Percentiles rank a stretch among this genome's conserved stretches.
phyloP scores from a whole-genome alignment of 2,797 vertebrate genomes.

The Hyperoplus immaculatus region DNA sequence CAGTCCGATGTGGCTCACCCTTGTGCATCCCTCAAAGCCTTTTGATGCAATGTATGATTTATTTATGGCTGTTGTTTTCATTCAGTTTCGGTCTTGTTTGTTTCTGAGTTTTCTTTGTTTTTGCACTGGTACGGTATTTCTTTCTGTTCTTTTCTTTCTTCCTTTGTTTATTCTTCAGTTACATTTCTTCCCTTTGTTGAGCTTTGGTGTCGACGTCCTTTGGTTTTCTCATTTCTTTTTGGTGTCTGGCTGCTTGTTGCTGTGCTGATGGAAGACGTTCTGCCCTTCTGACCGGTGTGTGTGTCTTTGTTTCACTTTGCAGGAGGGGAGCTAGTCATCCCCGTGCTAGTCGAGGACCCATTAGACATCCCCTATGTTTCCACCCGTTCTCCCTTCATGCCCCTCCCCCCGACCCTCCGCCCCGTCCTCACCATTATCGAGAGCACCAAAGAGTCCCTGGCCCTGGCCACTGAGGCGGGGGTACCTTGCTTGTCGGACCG shows the following conservation, averaged over 20 bases:
- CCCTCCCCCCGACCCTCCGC: conserved; percentile 95
- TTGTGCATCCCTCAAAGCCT: conserved; percentile 85
- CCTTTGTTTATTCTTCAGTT: conserved; percentile 61
- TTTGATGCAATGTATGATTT: conserved; percentile 84
- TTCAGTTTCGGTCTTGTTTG: conserved; percentile 83
- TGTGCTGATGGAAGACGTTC: conserved; percentile 32
- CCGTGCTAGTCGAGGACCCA: conserved; percentile 98
- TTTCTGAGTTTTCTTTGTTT: conserved; percentile 80
- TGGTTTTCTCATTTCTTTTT: conserved; percentile 54
- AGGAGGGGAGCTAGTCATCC: conserved; percentile 99
- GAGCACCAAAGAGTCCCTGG: conserved; percentile 99
- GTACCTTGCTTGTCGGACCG: conserved; percentile 99
- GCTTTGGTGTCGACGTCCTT: conserved; percentile 79
- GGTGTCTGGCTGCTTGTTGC: conserved; percentile 72
- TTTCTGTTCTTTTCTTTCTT: conserved; percentile 64
- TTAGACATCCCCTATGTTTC: conserved; percentile 98
- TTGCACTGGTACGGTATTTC: conserved; percentile 82
- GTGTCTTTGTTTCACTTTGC: conserved; percentile 83
- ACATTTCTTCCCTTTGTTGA: conserved; percentile 65
- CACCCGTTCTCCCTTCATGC: conserved; percentile 97
- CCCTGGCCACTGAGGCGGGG: conserved; percentile 99
- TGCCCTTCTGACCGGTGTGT: conserved; percentile 57
- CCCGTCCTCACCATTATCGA: conserved; percentile 99
- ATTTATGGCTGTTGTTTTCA: conserved; percentile 81
- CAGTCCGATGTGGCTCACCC: conserved; percentile 76